These are phyloP conservation scores for Rafetus swinhoei DNA, from an alignment of 2,113 vertebrate species.

Conservation along the genomic window DNA sequence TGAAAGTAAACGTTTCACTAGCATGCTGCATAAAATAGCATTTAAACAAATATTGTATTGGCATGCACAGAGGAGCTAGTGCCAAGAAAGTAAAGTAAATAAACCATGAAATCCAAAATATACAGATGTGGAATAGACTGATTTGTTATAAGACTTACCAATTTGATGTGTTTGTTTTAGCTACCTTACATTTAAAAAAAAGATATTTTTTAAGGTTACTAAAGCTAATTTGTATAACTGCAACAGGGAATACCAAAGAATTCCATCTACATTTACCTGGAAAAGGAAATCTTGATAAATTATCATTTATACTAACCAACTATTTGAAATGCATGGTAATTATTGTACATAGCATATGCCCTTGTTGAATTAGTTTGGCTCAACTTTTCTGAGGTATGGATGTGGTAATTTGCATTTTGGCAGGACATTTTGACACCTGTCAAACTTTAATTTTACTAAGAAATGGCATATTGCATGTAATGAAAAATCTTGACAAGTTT, in stretches of 20 bases:
- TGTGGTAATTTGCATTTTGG: constrained; percentile 57
- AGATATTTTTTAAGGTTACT: not conserved
- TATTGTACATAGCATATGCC: not conserved
- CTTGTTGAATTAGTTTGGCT: constrained; percentile 30
- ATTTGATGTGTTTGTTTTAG: constrained; percentile 70
- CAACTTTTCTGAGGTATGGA: constrained; percentile 31
- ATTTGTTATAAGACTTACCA: constrained; percentile 59
- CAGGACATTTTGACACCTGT: constrained; percentile 64
- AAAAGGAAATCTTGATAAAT: constrained; percentile 1
- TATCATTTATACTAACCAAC: not conserved
- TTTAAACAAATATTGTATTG: constrained; percentile 86
- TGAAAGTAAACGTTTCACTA: constrained; percentile 78
- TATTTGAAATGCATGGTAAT: constrained; percentile 3
- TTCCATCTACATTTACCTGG: not conserved
- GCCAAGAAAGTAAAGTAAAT: constrained; percentile 85
- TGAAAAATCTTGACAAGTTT: constrained; percentile 45
- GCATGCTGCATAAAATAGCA: constrained; percentile 77
- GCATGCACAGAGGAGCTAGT: constrained; percentile 73
- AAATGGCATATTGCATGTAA: constrained; percentile 41
- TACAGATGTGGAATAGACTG: constrained; percentile 72
- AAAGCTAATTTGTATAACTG: constrained; percentile 29
- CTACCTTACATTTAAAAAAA: constrained; percentile 49
- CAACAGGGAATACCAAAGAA: not conserved
- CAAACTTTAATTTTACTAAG: constrained; percentile 62
- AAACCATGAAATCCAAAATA: constrained; percentile 85